These are phyloP conservation scores for Vidua macroura DNA, from an alignment of 2,113 vertebrate species.

Conservation along the genomic window DNA sequence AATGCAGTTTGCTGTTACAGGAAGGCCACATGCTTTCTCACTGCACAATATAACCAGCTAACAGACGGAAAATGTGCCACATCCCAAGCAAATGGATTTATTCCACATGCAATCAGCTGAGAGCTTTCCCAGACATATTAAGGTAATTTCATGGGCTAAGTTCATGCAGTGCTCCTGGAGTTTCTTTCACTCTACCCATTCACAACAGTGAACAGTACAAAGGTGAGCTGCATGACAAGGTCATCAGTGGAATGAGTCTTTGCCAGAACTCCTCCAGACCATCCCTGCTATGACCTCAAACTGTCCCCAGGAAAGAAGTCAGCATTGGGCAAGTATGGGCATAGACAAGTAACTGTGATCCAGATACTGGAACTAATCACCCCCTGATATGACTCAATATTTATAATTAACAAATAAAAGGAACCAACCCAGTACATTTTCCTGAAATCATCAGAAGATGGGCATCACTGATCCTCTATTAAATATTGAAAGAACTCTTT, in stretches of 20 bases:
- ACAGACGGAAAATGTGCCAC: not conserved
- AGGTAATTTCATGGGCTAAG: not conserved
- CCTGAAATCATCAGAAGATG: not conserved
- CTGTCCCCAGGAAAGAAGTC: not conserved
- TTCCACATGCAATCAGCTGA: not conserved
- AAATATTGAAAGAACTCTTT: not conserved
- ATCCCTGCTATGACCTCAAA: not conserved
- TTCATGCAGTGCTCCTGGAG: not conserved
- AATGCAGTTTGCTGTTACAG: not conserved
- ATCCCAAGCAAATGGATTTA: not conserved
- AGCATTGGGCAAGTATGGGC: not conserved
- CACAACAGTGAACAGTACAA: not conserved
- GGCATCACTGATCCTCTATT: not conserved
- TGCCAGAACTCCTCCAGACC: not conserved
- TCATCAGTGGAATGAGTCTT: not conserved
- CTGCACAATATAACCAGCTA: not conserved
- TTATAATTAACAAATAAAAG: not conserved
- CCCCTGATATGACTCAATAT: not conserved
- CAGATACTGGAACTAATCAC: not conserved
- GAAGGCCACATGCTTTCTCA: not conserved
- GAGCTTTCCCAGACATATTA: not conserved
- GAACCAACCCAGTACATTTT: not conserved
- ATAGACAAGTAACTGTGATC: not conserved
- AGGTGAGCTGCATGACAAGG: not conserved
- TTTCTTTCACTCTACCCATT: not conserved